Base-by-base conservation (phyloP, 2,797 vertebrate species). In the Xiphorhynchus erythropygius region DNA sequence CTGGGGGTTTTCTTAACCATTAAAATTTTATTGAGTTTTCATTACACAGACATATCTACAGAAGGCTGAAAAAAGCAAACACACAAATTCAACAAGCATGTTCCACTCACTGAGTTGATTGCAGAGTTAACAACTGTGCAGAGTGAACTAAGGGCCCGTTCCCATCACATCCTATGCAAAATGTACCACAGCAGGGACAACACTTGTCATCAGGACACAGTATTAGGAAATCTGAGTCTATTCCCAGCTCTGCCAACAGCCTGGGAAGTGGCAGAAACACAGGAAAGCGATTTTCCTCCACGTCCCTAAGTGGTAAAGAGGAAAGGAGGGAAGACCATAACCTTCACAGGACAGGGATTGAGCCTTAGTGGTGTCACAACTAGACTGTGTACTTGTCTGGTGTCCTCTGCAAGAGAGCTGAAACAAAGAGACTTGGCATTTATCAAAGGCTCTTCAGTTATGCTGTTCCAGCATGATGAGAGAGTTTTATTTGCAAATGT, bases 1-100 rank as follows among this genome's bases (percentile, higher is more conserved):
- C 49, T 37, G 35, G 28, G 16, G 2, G 0, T 3, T n/a, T 30
- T 90, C 82, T 44, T 32, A 82, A 75, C 46, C 56, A 75, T 94
- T 75, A 92, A 59, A 77, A 60, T 87, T 89, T 70, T 64, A 95
- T 80, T 70, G 73, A 83, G 55, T 86, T 96, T 89, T 93, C 86
- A 90, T 90, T 82, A 76, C 23, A 76, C 35, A 59, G 55, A 65
- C 28, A 0, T 57, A 84, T 70, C 89, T 89, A 35, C 21, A 69
- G 67, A 78, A 82, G 86, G 37, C 49, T 63, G 56, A 77, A 77
- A 79, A 74, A 85, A 87, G 52, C 73, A 81, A 39, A 68, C 11
- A 41, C 10, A 41, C n/a, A 85, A 91, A 78, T 70, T 39, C 71
- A 91, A 47, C n/a, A 28, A 71, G 53, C 4, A 7, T 2, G 2